phyloP scores from a whole-genome alignment of 2,888 invertebrate species.

The Xylota sylvarum region DNA sequence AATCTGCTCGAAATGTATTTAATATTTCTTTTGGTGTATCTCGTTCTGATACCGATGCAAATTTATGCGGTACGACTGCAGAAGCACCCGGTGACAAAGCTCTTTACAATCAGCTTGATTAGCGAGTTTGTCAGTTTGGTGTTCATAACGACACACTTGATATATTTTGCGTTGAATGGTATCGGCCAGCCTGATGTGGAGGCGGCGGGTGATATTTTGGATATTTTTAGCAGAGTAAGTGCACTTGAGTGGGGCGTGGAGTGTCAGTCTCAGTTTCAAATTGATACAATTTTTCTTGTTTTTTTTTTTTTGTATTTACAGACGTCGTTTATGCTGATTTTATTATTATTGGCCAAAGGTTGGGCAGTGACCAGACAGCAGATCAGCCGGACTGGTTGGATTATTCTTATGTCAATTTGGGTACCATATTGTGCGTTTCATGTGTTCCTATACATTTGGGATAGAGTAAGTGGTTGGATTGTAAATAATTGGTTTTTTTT shows the following conservation, averaged over 20 bases:
- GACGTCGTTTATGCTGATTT: constrained; percentile 96
- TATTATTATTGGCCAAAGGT: constrained; percentile 97
- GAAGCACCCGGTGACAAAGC: constrained; percentile 95
- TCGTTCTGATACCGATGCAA: constrained; percentile 94
- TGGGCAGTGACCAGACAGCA: constrained; percentile 98
- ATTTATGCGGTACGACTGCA: constrained; percentile 95
- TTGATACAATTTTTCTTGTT: constrained; percentile 21
- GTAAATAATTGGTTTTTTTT: too few species aligned
- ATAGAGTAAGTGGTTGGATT: constrained; percentile 94
- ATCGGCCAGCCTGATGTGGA: constrained; percentile 93
- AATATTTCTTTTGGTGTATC: constrained; percentile 94
- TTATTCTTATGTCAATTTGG: constrained; percentile 89
- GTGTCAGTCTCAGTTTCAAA: background rate
- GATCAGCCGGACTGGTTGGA: constrained; percentile 92
- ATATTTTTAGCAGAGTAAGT: constrained; percentile 94
- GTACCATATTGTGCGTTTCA: constrained; percentile 95
- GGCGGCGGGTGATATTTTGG: constrained; percentile 95
- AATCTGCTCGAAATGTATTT: constrained; percentile 96
- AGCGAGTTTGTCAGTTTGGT: constrained; percentile 94
- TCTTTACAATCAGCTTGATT: constrained; percentile 94
- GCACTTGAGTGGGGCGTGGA: too few species aligned
- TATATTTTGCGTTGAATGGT: constrained; percentile 96
- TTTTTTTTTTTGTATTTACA: constrained; percentile 84
- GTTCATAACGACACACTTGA: constrained; percentile 94
- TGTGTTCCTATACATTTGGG: constrained; percentile 97